Conservation (phyloP, 2,888 invertebrate genomes). For the Synanthedon myopaeformis region DNA sequence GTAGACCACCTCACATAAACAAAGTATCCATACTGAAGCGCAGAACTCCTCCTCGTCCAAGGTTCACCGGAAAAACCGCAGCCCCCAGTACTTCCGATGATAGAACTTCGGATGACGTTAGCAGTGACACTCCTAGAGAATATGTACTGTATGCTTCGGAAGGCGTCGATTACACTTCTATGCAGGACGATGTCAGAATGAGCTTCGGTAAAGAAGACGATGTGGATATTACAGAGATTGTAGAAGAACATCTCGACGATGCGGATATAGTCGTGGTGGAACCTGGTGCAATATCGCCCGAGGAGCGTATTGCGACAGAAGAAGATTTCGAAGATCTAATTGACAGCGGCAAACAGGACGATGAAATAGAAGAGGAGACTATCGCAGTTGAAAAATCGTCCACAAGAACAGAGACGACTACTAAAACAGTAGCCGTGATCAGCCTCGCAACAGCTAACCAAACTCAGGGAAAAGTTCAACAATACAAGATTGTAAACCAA, state of each 20-base stretch:
- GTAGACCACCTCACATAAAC: conserved; percentile 44
- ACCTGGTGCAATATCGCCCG: conserved; percentile 70
- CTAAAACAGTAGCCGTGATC: conserved; percentile 66
- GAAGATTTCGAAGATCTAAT: conserved; percentile 77
- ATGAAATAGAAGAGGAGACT: conserved; percentile 46
- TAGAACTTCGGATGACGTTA: conserved; percentile 30
- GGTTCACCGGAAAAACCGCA: conserved; percentile 40
- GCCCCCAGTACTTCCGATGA: conserved; percentile 20
- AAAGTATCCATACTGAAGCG: conserved; percentile 72
- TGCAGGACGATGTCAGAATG: conserved; percentile 57
- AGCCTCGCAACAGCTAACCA: conserved; percentile 59
- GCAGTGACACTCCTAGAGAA: conserved; percentile 71
- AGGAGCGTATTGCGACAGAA: conserved; percentile 74
- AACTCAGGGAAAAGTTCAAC: conserved; percentile 44
- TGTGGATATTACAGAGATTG: conserved; percentile 45
- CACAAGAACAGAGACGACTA: conserved; percentile 63
- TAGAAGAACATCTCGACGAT: conserved; percentile 55
- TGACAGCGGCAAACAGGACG: conserved; percentile 72
- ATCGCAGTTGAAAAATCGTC: conserved; percentile 38
- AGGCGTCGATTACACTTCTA: conserved; percentile 69
- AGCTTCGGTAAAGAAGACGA: conserved; percentile 26
- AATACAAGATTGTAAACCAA: conserved; percentile 55
- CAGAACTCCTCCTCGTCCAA: conserved; percentile 71
- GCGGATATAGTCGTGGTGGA: conserved; percentile 75
- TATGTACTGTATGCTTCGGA: conserved; percentile 75